phyloP scores from a whole-genome alignment of 2,888 invertebrate species.

The Leptura quadrifasciata region DNA sequence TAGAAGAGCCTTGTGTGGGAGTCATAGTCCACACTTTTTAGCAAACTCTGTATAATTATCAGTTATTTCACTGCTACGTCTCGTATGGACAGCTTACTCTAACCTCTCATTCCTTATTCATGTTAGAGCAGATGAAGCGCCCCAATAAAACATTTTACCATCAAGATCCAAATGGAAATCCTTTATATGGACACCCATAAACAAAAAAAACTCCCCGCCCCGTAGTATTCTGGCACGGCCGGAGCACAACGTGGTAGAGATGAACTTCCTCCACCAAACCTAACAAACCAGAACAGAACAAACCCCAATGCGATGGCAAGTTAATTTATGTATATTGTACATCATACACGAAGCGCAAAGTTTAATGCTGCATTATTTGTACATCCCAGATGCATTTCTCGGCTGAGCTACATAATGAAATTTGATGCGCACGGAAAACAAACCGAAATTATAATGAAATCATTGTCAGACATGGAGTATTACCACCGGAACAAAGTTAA shows the following conservation, averaged over 20 bases:
- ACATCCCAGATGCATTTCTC: background rate
- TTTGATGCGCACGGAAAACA: background rate
- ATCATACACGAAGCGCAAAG: background rate
- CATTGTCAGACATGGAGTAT: background rate
- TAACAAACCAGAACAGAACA: background rate
- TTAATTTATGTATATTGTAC: background rate
- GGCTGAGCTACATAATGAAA: background rate
- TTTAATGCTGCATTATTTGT: background rate
- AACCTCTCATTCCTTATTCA: too few species aligned
- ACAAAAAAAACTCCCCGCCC: background rate
- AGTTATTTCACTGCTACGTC: too few species aligned
- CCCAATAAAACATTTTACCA: background rate
- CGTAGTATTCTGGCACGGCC: background rate
- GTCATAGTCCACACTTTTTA: too few species aligned
- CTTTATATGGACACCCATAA: constrained; percentile 2
- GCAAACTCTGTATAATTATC: too few species aligned
- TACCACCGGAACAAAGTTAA: too few species aligned
- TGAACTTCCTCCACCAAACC: background rate
- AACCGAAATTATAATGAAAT: background rate
- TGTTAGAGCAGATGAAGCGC: too few species aligned
- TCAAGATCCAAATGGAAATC: background rate
- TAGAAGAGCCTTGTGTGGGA: too few species aligned
- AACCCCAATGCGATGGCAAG: background rate
- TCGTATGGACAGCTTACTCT: too few species aligned
- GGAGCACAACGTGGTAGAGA: background rate